Evolutionary conservation across 2,888 invertebrate genomes (phyloP), one percentile per base, ranked within the genome.

Genomic region (Pandemis cinnamomeana): DNA sequence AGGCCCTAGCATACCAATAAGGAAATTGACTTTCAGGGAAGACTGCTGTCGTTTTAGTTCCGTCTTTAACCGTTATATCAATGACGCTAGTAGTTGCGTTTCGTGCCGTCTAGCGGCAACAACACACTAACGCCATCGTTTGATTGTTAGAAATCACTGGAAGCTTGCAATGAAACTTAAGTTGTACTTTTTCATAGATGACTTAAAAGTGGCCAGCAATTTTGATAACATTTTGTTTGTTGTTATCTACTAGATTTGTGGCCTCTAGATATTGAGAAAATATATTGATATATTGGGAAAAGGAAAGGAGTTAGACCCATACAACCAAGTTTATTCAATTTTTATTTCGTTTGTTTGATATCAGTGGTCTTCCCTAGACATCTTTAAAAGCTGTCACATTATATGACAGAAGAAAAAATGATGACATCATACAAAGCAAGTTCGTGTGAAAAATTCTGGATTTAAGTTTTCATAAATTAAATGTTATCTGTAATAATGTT

Each of bases 1-100:
- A 91, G 80, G 88, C 86, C 71, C 84, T 93, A 76, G 91, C 87
- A 63, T 90, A 89, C 84, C 87, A 90, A 75, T 91, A 89, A 87
- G 85, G 71, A 71, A 10, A 41, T 41, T 51, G 64, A 64, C 20
- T 51, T 27, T 36, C 2, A 66, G n/a, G 51, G 41, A 36, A 64
- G 20, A 64, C 64, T n/a, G 66, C 66, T 48, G 27, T 64, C 60
- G 44, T 15, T 63, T 63, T 20, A 41, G 13, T 62, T 42, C 36
- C 36, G 13, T 42, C 41, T 7, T 42, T 1, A 42, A 62, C 41
- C 61, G n/a, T 42, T 6, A 6, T 13, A 2, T 60, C 11, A 58
- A 36, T 60, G 36, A 36, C 36, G 60, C 27, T 36, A 36, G 10
- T 13, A 13, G 60, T 36, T 36, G 8, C 53, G 15, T 55, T 51